Conservation (phyloP, 2,888 invertebrate species). For the Drosophila melanosoma region DNA sequence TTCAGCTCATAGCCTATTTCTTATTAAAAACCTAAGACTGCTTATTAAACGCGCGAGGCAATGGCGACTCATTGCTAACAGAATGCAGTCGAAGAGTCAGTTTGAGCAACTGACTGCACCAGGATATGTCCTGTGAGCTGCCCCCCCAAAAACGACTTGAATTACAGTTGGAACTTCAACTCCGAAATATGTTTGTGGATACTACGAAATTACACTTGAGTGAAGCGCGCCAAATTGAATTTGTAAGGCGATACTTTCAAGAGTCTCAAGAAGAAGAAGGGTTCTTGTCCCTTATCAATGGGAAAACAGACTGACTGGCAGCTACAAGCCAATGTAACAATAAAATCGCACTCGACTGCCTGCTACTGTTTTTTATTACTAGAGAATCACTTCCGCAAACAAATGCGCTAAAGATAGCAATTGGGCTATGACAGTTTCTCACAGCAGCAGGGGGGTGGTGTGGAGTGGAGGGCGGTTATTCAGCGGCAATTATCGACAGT, state of each 20-base stretch:
- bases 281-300: constrained; percentile 64
- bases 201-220: constrained; percentile 77
- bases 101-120: constrained; percentile 46
- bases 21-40: constrained; percentile 77
- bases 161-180: constrained; percentile 73
- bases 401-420: constrained; percentile 45
- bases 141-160: constrained; percentile 67
- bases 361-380: constrained; percentile 71
- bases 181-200: constrained; percentile 64
- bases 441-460: constrained; percentile 33
- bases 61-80: constrained; percentile 54
- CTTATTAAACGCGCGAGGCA: constrained; percentile 67
- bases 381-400: constrained; percentile 75
- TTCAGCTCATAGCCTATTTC: constrained; percentile 62
- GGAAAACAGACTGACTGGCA: constrained; percentile 25
- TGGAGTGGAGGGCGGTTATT: constrained; percentile 15
- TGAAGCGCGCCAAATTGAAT: constrained; percentile 82
- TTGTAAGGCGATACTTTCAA: constrained; percentile 79
- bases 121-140: constrained; percentile 50
- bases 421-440: constrained; percentile 48
- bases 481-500: constrained; percentile 59
- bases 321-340: constrained; percentile 62
- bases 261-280: constrained; percentile 49
- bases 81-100: constrained; percentile 39
- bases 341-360: constrained; percentile 42